Evolutionary conservation across 2,888 invertebrate species (phyloP), one percentile per base, ranked within the genome.

Genomic region (Gonocerus acuteangulatus): DNA sequence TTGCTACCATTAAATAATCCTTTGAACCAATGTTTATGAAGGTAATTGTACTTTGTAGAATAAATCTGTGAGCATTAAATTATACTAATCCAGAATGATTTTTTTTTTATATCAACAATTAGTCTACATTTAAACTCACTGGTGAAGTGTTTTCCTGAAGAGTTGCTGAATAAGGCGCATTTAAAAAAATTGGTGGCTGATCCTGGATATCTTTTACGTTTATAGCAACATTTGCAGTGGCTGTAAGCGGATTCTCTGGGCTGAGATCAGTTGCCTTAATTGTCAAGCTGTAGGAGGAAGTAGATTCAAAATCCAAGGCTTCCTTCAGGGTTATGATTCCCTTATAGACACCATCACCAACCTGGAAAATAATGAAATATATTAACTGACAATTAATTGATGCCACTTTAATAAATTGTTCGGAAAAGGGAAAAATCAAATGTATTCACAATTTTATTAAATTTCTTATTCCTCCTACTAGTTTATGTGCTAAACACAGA

Each of bases 161-260:
- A 0, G 84, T 84, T 1, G 85, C 84, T 2, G 87, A 87, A 70
- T 87, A 91, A 0, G 90, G 90, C 0, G 87, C 85, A 71, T 87
- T 87, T 1, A 85, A 72, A 70, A 92, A 90, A n/a, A 81, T 76
- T 0, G 91, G 91, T 6, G 87, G 85, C 69, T 89, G 89, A 73
- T 92, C 90, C 71, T 83, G 92, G 0, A 89, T 83, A 71, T 92
- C 92, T 62, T 82, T 75, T 4, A 92, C 80, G 42, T 85, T 82
- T 0, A 86, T 84, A 0, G 87, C 82, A 11, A 92, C 80, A 45
- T 85, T 85, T 0, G 89, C 87, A 15, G 81, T 75, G 0, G 87
- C 83, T 34, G 79, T 80, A 3, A 87, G 73, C 0, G 84, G 80
- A 68, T 80, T 80, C 47, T 71, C 67, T 36, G 72, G 71, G 48